Evolutionary conservation across 2,888 invertebrate genomes (phyloP), one percentile per base, ranked within the genome.

Genomic region (Ecdyonurus torrentis): DNA sequence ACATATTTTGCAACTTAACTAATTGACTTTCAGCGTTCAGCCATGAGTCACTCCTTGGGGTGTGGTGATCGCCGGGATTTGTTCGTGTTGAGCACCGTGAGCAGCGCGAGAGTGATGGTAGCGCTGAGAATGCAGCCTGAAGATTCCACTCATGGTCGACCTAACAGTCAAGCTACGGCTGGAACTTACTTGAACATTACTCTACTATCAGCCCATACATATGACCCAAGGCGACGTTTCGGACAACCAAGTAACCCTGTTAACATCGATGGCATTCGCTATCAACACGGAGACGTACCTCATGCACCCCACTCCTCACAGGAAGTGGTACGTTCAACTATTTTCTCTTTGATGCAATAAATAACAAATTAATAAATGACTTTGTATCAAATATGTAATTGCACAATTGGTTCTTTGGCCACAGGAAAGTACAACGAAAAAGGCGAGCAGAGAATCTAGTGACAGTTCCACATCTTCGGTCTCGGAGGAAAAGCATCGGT

Each of bases 11-110:
- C 18, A 23, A n/a, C n/a, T n/a, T n/a, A n/a, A n/a, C n/a, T n/a
- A n/a, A n/a, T 15, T 61, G n/a, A n/a, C n/a, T n/a, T 64, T 37
- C 63, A 66, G 65, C 62, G 65, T 23, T 61, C 63, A 15, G 62
- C 67, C 3, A 53, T 64, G 37, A 65, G 65, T 50, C 59, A 64
- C 37, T 22, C 63, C 22, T 59, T 63, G 3, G 65, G 65, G 5
- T 67, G 67, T 59, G 67, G 66, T n/a, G 61, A 60, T 37, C 52
- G 62, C 10, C 37, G 52, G 2, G 65, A 67, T 37, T 53, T 66
- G 25, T 2, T 62, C 23, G 55, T 66, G n/a, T 50, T 66, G 19
- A 50, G 50, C 10, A 52, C 65, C 2, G 64, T 64, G 23, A 63
- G 58, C n/a, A 64, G 63, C 59, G 58, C 63, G 24, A 59, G 63